Conservation (phyloP, 2,797 vertebrate species). For the Lemur catta region DNA sequence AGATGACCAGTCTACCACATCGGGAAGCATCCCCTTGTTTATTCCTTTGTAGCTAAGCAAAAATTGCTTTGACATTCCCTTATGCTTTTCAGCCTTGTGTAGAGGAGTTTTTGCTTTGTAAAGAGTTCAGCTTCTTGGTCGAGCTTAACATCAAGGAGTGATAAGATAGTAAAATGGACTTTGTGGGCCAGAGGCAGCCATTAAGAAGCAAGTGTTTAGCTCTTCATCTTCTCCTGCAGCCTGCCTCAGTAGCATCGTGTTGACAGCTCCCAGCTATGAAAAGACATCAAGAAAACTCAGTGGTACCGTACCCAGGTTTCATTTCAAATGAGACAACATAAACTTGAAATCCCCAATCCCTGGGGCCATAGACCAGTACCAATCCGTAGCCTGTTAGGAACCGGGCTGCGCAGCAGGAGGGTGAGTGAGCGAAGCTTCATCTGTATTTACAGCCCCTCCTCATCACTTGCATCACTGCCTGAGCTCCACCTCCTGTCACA, state of each 20-base stretch:
- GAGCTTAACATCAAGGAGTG: not conserved
- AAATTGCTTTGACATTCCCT: not conserved
- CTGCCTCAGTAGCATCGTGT: not conserved
- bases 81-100: not conserved
- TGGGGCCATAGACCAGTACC: too few species aligned
- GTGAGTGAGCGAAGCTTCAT: too few species aligned
- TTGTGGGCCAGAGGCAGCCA: conserved; percentile 22
- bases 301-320: conserved; percentile 52
- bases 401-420: too few species aligned
- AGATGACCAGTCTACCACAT: not conserved
- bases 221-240: not conserved
- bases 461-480: too few species aligned
- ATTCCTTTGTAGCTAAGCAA: conserved; percentile 17
- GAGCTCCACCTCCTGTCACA: too few species aligned
- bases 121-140: conserved; percentile 3
- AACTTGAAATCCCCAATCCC: too few species aligned
- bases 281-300: not conserved
- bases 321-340: conserved; percentile 13
- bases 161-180: conserved; percentile 36
- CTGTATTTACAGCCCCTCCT: too few species aligned
- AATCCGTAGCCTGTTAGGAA: too few species aligned
- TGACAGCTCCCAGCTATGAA: conserved; percentile 53
- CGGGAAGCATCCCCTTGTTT: not conserved
- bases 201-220: not conserved
- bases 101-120: not conserved